These are phyloP conservation scores for Chaetogeoica ovagalla DNA, from an alignment of 2,888 invertebrate species.

Conservation along the genomic window DNA sequence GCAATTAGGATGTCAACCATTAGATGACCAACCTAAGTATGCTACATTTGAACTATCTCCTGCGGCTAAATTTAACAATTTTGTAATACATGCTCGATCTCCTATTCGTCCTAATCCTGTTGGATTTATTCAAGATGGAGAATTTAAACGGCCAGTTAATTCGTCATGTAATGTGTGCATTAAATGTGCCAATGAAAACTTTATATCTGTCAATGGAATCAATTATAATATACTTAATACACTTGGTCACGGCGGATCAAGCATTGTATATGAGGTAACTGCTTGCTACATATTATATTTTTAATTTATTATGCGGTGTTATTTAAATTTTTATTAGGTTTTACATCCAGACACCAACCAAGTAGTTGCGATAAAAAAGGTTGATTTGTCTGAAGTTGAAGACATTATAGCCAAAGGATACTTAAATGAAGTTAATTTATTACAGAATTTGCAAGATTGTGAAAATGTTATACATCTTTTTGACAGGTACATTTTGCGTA, in stretches of 20 bases:
- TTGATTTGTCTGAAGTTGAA: slow-evolving; percentile 74
- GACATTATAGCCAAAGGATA: slow-evolving; percentile 75
- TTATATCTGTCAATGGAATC: slow-evolving; percentile 67
- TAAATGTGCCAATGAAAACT: slow-evolving; percentile 46
- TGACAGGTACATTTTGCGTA: slow-evolving; percentile 74
- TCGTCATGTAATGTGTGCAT: slow-evolving; percentile 21
- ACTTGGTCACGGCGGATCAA: slow-evolving; percentile 88
- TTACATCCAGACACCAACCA: slow-evolving; percentile 65
- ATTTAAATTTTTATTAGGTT: slow-evolving; percentile 63
- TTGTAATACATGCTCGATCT: slow-evolving; percentile 34
- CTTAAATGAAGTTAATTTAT: slow-evolving; percentile 83
- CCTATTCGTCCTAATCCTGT: slow-evolving; percentile 32
- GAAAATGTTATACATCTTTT: slow-evolving; percentile 73
- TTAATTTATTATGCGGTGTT: not conserved
- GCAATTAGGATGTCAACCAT: slow-evolving; percentile 12
- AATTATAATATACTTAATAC: slow-evolving; percentile 74
- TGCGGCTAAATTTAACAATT: slow-evolving; percentile 43
- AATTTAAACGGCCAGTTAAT: slow-evolving; percentile 44
- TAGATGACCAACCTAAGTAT: slow-evolving; percentile 1
- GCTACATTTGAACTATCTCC: slow-evolving; percentile 28
- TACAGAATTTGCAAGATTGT: slow-evolving; percentile 79
- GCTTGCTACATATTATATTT: not conserved
- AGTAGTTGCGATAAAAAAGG: slow-evolving; percentile 79
- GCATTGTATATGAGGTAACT: slow-evolving; percentile 69
- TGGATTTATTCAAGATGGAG: slow-evolving; percentile 49